Evolutionary conservation across 2,888 invertebrate species (phyloP).

Genomic region (Tillus elongatus): DNA sequence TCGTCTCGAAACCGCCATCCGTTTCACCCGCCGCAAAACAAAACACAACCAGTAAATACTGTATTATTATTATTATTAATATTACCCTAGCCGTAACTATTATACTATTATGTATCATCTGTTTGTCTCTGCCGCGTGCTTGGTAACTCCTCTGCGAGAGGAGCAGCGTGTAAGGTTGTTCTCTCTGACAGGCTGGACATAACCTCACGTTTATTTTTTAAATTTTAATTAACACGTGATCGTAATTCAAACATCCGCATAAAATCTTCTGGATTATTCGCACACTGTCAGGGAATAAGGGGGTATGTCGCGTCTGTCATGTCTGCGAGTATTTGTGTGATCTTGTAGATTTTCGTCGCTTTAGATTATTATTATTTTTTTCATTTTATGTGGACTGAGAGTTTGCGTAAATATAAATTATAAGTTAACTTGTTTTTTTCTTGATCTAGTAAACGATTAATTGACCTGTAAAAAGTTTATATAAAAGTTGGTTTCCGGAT

Average conservation of each 20-base stretch:
- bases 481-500: neutral
- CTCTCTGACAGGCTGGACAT: no score
- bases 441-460: neutral
- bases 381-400: constrained; percentile 6
- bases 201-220: no score
- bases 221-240: no score
- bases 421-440: neutral
- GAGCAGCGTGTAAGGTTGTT: no score
- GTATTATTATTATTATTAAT: constrained; percentile 40
- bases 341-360: constrained; percentile 23
- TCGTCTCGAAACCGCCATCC: constrained; percentile 12
- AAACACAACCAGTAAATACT: constrained; percentile 35
- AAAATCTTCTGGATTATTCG: no score
- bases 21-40: constrained; percentile 13
- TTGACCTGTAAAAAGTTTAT: neutral
- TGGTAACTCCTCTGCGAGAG: no score
- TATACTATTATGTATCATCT: constrained; percentile 29
- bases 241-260: no score
- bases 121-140: constrained; percentile 17
- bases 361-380: constrained; percentile 13
- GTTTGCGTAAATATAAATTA: constrained; percentile 19
- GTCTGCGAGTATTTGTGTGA: constrained; percentile 16
- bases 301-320: constrained; percentile 7
- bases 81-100: constrained; percentile 32
- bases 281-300: no score